Conservation (phyloP, 2,113 vertebrate genomes). For the Phocoena sinus region DNA sequence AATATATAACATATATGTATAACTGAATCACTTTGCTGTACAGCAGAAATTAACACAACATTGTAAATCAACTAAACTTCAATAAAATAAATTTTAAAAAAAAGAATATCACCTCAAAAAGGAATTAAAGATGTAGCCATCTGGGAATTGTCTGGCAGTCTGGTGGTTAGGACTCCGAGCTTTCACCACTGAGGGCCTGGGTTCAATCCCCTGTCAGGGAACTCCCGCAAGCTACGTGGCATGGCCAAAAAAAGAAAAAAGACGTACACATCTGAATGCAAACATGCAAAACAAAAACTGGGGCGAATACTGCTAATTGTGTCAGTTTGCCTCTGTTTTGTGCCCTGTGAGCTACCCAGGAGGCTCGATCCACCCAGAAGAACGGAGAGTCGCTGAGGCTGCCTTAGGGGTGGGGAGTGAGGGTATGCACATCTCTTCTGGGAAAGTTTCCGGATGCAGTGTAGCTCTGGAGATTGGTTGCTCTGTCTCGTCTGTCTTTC, state of each 20-base stretch:
- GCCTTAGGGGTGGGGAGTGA: background rate
- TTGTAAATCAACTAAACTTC: background rate
- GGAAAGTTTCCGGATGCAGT: background rate
- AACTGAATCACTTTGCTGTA: background rate
- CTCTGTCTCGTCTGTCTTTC: background rate
- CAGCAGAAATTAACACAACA: background rate
- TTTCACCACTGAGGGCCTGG: too few relatives aligned
- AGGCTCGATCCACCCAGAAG: background rate
- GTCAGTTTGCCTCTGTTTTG: background rate
- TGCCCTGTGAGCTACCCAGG: background rate
- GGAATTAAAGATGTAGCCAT: background rate
- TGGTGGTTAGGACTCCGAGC: too few relatives aligned
- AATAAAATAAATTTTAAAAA: background rate
- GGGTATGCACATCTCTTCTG: rapidly evolving
- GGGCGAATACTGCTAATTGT: background rate
- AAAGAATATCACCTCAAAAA: background rate
- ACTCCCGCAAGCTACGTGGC: too few relatives aligned
- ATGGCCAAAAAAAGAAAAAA: background rate
- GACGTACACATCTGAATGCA: background rate
- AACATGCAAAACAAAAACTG: background rate
- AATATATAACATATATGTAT: background rate
- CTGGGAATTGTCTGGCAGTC: too few relatives aligned
- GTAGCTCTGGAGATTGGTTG: background rate
- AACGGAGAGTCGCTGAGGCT: background rate
- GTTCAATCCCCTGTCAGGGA: too few relatives aligned